A percentile compares a stretch with the other conserved stretches of the same genome.
Evolutionary conservation across 2,113 vertebrate species (phyloP).

Genomic region (Catharus fuscescens): DNA sequence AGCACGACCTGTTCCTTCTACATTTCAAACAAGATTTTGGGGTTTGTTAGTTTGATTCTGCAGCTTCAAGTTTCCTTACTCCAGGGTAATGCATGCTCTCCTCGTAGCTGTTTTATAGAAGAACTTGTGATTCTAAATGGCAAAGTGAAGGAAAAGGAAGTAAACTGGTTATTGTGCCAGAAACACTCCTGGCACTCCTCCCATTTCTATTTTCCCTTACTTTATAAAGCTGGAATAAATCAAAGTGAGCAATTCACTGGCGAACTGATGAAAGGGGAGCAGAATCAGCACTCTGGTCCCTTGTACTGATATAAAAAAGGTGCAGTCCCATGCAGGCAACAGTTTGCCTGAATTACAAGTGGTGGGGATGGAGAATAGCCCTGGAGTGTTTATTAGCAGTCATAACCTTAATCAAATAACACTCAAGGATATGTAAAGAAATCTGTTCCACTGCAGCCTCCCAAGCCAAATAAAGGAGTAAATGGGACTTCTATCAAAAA

Average conservation of each 20-base stretch:
- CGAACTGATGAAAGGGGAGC: not conserved
- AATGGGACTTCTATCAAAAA: conserved; percentile 66
- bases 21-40: not conserved
- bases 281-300: not conserved
- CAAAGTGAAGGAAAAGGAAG: conserved; percentile 41
- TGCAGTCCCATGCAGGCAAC: not conserved
- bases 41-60: not conserved
- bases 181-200: conserved; percentile 20
- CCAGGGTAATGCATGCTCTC: not conserved
- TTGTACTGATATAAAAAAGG: not conserved
- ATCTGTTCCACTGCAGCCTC: conserved; percentile 42
- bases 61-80: not conserved
- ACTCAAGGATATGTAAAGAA: conserved; percentile 68
- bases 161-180: conserved; percentile 35
- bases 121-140: conserved; percentile 6
- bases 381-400: conserved; percentile 66
- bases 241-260: not conserved
- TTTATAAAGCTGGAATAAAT: conserved; percentile 15
- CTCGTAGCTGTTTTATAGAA: not conserved
- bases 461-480: conserved; percentile 72
- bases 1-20: not conserved
- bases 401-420: conserved; percentile 73
- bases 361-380: conserved; percentile 29
- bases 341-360: not conserved
- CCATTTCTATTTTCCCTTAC: not conserved